These are phyloP conservation scores for Clarias pachynema DNA, from an alignment of 2,797 vertebrate genomes.

Conservation along the genomic window DNA sequence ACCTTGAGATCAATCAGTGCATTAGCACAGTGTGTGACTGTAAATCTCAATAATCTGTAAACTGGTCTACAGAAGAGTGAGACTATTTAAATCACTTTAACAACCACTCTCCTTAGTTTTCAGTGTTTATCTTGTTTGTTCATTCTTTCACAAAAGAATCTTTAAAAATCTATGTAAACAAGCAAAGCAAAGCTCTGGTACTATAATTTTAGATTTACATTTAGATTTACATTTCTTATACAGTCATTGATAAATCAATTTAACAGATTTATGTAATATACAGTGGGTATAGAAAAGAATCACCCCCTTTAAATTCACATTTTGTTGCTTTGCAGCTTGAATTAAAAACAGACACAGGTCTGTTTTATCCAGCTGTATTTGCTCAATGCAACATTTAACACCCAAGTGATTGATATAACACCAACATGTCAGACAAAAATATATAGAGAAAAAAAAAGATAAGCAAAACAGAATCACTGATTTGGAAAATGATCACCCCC, in stretches of 20 bases:
- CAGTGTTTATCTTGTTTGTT: neutral
- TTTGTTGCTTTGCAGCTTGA: too few relatives aligned
- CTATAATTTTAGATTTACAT: neutral
- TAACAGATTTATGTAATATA: neutral
- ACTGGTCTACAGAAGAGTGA: conserved; percentile 11
- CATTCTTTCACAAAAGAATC: neutral
- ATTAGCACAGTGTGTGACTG: conserved; percentile 20
- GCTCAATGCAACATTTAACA: too few relatives aligned
- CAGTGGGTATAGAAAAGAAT: too few relatives aligned
- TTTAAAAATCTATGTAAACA: neutral
- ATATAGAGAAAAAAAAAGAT: too few relatives aligned
- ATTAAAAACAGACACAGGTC: too few relatives aligned
- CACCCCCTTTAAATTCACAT: too few relatives aligned
- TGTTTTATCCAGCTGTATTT: too few relatives aligned
- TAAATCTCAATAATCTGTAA: conserved; percentile 1
- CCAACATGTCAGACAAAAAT: too few relatives aligned
- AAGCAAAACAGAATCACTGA: too few relatives aligned
- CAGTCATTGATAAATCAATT: neutral
- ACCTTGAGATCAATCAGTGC: conserved; percentile 23
- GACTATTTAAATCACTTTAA: conserved; percentile 11
- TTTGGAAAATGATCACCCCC: too few relatives aligned
- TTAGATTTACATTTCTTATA: neutral
- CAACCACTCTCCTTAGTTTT: neutral
- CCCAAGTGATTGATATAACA: too few relatives aligned
- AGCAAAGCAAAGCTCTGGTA: neutral